A percentile compares a stretch with the other conserved stretches of the same genome.
Evolutionary conservation across 2,113 vertebrate genomes (phyloP).

Genomic region (Ameiurus melas): DNA sequence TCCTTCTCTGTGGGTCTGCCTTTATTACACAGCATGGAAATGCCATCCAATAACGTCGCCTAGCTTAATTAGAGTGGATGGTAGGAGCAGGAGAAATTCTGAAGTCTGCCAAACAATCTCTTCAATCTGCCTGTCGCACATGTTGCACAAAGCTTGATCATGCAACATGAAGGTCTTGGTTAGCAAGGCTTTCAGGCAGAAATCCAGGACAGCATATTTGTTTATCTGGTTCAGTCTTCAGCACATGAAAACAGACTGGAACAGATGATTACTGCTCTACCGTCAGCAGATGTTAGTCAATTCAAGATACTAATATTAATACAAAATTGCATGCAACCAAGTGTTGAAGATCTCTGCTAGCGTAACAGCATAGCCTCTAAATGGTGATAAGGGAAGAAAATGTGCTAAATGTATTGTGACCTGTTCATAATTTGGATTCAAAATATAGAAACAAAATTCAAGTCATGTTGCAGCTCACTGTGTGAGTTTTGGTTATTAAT

Average conservation of each 20-base stretch:
- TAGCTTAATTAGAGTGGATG: background rate
- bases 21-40: background rate
- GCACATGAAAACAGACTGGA: background rate
- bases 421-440: background rate
- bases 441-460: too few species aligned
- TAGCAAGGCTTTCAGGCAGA: background rate
- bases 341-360: background rate
- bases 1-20: background rate
- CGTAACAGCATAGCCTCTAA: background rate
- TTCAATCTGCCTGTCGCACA: background rate
- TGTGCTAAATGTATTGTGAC: background rate
- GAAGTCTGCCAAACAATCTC: background rate
- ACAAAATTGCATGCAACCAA: background rate
- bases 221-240: slow-evolving; percentile 8
- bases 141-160: background rate
- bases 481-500: background rate
- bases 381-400: background rate
- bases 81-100: background rate
- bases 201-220: background rate
- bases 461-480: too few species aligned
- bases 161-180: background rate
- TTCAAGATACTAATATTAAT: background rate
- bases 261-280: background rate
- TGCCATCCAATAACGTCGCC: too few species aligned
- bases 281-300: background rate